Evolutionary conservation across 2,888 invertebrate species (phyloP).

Genomic region (Panorpa germanica): DNA sequence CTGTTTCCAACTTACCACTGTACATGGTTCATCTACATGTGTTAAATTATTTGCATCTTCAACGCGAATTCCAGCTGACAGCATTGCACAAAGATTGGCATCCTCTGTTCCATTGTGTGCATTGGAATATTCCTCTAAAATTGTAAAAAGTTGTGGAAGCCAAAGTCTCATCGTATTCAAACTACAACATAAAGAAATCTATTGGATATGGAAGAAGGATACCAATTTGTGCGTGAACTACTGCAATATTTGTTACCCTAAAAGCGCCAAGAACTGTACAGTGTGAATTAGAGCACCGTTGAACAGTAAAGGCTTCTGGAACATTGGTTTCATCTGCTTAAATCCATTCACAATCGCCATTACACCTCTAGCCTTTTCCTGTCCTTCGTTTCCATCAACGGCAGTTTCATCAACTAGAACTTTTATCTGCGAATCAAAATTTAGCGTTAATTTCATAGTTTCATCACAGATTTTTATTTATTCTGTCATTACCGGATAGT

Average conservation of each 20-base stretch:
- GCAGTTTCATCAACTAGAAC: no score
- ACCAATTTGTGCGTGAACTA: neutral
- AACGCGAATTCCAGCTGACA: no score
- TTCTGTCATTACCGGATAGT: constrained; percentile 55
- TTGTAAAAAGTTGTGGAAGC: constrained; percentile 71
- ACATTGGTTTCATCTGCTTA: constrained; percentile 42
- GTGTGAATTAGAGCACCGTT: constrained; percentile 41
- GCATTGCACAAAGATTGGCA: constrained; percentile 20
- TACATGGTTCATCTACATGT: constrained; percentile 16
- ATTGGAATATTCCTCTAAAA: constrained; percentile 29
- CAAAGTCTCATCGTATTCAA: constrained; percentile 68
- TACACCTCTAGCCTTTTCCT: constrained; percentile 22
- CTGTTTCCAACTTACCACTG: constrained; percentile 17
- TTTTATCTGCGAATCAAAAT: no score
- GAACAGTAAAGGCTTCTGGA: constrained; percentile 35
- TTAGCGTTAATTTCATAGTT: no score
- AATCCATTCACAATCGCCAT: constrained; percentile 36
- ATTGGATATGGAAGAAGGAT: constrained; percentile 1
- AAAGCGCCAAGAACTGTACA: constrained; percentile 43
- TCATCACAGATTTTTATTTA: no score
- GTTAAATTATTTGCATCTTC: constrained; percentile 20
- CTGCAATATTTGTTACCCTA: constrained; percentile 29
- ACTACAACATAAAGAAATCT: constrained; percentile 20
- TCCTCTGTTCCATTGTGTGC: constrained; percentile 10
- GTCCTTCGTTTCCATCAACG: no score